Evolutionary conservation across 1,140 invertebrate species (phyloP).

Genomic region (Dendroctonus valens): DNA sequence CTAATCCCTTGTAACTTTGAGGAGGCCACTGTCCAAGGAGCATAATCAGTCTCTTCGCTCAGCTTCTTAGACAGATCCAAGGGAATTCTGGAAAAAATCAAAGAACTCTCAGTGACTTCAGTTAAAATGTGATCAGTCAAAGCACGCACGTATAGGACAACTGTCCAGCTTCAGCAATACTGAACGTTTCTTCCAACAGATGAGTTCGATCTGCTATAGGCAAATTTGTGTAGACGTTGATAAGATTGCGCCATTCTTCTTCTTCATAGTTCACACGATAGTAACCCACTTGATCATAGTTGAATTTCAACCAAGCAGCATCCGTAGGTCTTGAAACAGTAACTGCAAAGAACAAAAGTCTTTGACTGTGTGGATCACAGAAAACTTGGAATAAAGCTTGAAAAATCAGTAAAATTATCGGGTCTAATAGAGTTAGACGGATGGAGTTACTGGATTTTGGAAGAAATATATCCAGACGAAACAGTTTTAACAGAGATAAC

Average conservation of each 20-base stretch:
- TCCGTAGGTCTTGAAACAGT: slow-evolving; percentile 46
- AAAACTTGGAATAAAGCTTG: too few relatives aligned
- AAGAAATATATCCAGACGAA: too few relatives aligned
- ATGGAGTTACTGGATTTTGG: too few relatives aligned
- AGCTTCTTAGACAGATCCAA: slow-evolving; percentile 70
- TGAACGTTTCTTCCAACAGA: slow-evolving; percentile 82
- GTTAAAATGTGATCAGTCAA: not conserved
- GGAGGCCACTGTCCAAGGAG: slow-evolving; percentile 71
- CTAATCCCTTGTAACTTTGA: slow-evolving; percentile 57
- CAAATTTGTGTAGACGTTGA: slow-evolving; percentile 59
- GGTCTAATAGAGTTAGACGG: too few relatives aligned
- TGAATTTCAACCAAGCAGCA: slow-evolving; percentile 81
- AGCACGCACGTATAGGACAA: slow-evolving; percentile 57
- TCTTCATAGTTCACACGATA: slow-evolving; percentile 82
- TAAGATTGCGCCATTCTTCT: slow-evolving; percentile 66
- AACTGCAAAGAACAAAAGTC: slow-evolving; percentile 35
- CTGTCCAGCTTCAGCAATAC: slow-evolving; percentile 68
- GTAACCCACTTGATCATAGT: slow-evolving; percentile 81
- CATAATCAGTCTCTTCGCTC: slow-evolving; percentile 62
- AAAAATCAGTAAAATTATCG: too few relatives aligned
- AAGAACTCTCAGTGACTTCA: not conserved
- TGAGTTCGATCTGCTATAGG: slow-evolving; percentile 75
- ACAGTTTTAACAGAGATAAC: too few relatives aligned
- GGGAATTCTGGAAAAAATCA: slow-evolving; percentile 50
- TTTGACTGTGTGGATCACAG: not conserved